Conservation (phyloP, 2,888 invertebrate genomes). For the Belgica antarctica region DNA sequence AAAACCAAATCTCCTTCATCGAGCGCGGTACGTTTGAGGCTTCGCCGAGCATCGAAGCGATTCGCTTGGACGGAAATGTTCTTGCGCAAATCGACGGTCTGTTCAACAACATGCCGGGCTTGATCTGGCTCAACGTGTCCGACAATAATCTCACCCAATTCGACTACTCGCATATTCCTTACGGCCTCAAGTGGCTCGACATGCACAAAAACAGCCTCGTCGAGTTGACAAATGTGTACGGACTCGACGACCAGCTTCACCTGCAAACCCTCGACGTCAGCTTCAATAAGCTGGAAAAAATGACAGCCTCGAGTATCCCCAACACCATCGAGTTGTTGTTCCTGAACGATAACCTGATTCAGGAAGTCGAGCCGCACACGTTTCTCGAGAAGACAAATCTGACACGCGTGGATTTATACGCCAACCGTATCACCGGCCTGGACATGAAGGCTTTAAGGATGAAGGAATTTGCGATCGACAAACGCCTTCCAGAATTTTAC, state of each 20-base stretch:
- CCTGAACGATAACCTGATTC: constrained; percentile 84
- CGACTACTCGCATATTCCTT: constrained; percentile 81
- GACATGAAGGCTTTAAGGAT: constrained; percentile 84
- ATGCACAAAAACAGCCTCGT: constrained; percentile 81
- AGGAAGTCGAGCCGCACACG: constrained; percentile 80
- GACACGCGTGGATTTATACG: constrained; percentile 86
- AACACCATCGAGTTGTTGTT: constrained; percentile 82
- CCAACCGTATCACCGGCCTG: constrained; percentile 86
- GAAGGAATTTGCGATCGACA: constrained; percentile 72
- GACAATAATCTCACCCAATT: constrained; percentile 87
- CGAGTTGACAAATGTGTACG: constrained; percentile 74
- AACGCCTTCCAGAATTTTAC: constrained; percentile 82
- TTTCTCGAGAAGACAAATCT: constrained; percentile 86
- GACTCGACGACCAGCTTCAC: constrained; percentile 67
- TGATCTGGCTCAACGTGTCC: constrained; percentile 87
- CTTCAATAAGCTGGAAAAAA: constrained; percentile 79
- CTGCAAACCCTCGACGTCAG: constrained; percentile 86
- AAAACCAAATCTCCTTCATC: constrained; percentile 75
- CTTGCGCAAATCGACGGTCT: constrained; percentile 78
- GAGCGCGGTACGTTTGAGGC: constrained; percentile 79
- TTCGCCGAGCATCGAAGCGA: constrained; percentile 77
- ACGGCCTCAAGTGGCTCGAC: constrained; percentile 82
- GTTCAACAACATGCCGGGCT: constrained; percentile 76
- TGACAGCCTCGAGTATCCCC: constrained; percentile 74
- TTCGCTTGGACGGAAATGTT: constrained; percentile 81